These are phyloP conservation scores for Psilopogon haemacephalus DNA, from an alignment of 2,113 vertebrate genomes.

Conservation along the genomic window DNA sequence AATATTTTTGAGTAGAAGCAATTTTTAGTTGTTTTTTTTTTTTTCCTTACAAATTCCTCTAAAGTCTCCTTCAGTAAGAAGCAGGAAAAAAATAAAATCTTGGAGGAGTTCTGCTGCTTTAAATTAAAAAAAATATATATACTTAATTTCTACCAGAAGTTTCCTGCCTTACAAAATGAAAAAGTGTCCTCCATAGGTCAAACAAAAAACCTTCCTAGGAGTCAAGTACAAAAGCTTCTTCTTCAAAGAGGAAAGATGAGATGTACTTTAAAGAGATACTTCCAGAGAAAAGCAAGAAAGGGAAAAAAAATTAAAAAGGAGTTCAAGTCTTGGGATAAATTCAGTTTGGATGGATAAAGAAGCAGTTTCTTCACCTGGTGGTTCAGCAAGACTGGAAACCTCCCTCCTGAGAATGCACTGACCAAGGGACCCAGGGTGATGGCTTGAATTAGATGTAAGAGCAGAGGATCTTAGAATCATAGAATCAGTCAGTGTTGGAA, in stretches of 20 bases:
- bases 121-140: not conserved
- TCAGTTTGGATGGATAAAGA: not conserved
- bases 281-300: not conserved
- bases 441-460: not conserved
- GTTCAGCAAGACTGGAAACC: not conserved
- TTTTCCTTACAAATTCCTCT: not conserved
- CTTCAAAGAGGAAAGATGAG: not conserved
- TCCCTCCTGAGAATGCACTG: not conserved
- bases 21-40: not conserved
- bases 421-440: accelerated
- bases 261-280: not conserved
- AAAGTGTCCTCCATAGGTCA: not conserved
- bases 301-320: not conserved
- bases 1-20: not conserved
- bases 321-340: not conserved
- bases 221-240: not conserved
- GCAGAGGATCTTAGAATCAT: accelerated
- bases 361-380: not conserved
- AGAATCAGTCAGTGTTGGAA: too few species aligned
- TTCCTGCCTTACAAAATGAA: not conserved
- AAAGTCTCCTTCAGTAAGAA: not conserved
- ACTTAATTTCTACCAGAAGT: not conserved
- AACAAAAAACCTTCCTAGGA: not conserved
- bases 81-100: too few species aligned
- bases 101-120: not conserved